Conservation (phyloP, 2,797 vertebrate species). For the Heteromormyrus szaboi region DNA sequence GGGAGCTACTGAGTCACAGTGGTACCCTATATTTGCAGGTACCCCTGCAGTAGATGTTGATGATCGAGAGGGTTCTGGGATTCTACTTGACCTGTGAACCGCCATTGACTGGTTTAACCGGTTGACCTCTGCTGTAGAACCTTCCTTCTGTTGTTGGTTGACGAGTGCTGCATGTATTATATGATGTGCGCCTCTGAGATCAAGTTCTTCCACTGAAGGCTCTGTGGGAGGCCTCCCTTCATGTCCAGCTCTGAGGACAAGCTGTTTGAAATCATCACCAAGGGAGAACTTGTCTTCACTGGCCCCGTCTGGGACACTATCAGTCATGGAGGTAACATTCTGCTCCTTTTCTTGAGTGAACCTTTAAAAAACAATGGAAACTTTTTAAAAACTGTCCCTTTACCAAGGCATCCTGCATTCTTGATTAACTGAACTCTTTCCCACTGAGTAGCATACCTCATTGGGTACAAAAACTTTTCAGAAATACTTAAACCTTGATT, state of each 20-base stretch:
- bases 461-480: neutral
- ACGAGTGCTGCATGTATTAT: neutral
- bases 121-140: neutral
- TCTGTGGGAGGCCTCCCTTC: slow-evolving; percentile 73
- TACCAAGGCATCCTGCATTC: neutral
- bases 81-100: neutral
- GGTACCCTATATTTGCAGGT: neutral
- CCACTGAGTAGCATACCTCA: neutral
- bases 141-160: neutral
- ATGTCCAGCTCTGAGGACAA: slow-evolving; percentile 62
- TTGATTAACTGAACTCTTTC: neutral
- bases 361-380: neutral
- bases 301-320: slow-evolving; percentile 58
- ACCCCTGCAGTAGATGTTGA: neutral
- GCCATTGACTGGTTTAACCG: neutral
- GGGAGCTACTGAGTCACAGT: neutral
- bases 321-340: slow-evolving; percentile 61
- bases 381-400: neutral
- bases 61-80: neutral
- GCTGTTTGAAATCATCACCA: slow-evolving; percentile 69
- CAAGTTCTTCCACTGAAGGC: slow-evolving; percentile 44
- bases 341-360: slow-evolving; percentile 24
- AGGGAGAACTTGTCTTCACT: slow-evolving; percentile 60
- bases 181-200: neutral
- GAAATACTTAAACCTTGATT: neutral